These are phyloP conservation scores for Pseudois nayaur DNA, from an alignment of 2,113 vertebrate species.

Conservation along the genomic window DNA sequence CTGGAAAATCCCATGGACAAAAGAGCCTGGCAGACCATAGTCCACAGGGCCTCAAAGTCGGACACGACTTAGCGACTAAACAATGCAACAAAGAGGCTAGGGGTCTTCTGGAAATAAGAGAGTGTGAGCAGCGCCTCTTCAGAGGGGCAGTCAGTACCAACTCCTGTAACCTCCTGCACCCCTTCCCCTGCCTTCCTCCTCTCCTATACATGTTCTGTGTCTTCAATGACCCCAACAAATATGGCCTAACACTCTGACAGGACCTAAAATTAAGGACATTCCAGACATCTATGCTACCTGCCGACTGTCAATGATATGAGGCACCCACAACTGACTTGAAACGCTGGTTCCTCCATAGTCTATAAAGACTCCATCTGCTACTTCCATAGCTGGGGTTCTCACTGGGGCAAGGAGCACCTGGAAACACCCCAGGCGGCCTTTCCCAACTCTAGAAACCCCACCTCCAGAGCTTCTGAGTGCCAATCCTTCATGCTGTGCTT, in stretches of 20 bases:
- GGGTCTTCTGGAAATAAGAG: neutral
- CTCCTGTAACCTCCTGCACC: neutral
- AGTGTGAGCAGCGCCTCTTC: neutral
- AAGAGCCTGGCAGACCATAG: neutral
- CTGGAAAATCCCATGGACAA: neutral
- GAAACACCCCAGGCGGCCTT: neutral
- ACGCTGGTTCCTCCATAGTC: neutral
- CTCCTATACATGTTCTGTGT: neutral
- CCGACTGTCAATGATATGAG: neutral
- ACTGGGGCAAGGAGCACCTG: neutral
- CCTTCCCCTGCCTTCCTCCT: neutral
- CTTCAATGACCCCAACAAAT: neutral
- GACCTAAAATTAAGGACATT: neutral
- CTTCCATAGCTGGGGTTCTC: neutral
- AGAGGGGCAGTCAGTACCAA: neutral
- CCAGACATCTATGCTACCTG: neutral
- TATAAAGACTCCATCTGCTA: neutral
- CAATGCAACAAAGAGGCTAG: rapidly evolving
- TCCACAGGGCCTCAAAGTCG: neutral
- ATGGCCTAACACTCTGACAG: neutral
- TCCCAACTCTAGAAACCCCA: neutral
- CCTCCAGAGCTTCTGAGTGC: neutral
- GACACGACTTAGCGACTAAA: neutral
- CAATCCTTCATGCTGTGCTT: neutral
- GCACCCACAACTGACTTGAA: neutral